phyloP scores from a whole-genome alignment of 2,888 invertebrate species.

The Clistopyga incitator region DNA sequence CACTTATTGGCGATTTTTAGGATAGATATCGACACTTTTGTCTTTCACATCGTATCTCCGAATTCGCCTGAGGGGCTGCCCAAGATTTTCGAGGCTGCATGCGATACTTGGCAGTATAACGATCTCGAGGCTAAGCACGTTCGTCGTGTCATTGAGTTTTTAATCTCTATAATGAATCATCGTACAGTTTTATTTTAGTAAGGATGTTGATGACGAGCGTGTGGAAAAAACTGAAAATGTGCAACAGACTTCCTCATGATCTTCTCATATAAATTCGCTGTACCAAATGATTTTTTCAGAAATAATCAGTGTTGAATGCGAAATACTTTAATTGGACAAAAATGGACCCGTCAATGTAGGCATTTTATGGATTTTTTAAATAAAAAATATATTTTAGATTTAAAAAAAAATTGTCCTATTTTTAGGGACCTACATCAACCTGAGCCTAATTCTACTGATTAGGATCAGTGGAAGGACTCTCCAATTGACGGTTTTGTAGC shows the following conservation, averaged over 20 bases:
- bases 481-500: neutral
- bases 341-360: neutral
- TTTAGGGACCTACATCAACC: too few relatives aligned
- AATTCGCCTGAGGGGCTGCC: conserved; percentile 2
- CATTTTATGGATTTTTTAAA: too few relatives aligned
- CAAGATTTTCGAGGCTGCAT: conserved; percentile 43
- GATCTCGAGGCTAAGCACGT: conserved; percentile 56
- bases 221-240: neutral
- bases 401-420: neutral
- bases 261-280: neutral
- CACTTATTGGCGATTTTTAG: neutral
- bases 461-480: neutral
- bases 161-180: conserved; percentile 44
- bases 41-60: neutral
- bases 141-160: conserved; percentile 54
- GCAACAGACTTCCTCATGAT: neutral
- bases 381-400: too few relatives aligned
- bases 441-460: neutral
- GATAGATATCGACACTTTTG: neutral
- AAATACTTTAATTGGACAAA: neutral
- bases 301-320: neutral
- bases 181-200: neutral
- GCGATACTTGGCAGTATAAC: conserved; percentile 21
- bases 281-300: neutral
- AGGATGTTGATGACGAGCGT: neutral